Evolutionary conservation across 2,797 vertebrate species (phyloP).

Genomic region (Sebastiscus albofasciatus): DNA sequence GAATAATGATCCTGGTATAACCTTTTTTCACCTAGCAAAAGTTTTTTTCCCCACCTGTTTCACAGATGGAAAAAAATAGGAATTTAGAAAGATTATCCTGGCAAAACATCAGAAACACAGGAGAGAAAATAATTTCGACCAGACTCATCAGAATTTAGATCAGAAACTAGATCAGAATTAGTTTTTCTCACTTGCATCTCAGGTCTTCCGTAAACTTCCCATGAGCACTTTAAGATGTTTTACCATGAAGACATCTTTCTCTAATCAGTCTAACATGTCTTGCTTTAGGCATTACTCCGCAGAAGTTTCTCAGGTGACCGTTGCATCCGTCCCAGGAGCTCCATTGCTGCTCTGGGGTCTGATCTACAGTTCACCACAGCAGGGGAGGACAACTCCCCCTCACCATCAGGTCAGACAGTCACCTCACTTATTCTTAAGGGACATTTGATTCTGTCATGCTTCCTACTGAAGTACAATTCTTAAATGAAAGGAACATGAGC

Average conservation of each 20-base stretch:
- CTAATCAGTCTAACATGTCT: slow-evolving; percentile 11
- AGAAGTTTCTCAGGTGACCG: slow-evolving; percentile 90
- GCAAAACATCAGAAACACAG: too few species aligned
- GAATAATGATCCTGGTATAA: too few species aligned
- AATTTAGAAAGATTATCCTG: too few species aligned
- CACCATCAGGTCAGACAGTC: slow-evolving; percentile 81
- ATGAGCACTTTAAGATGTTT: not conserved
- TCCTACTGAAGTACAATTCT: not conserved
- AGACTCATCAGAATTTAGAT: too few species aligned
- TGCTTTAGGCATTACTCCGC: slow-evolving; percentile 82
- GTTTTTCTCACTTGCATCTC: too few species aligned
- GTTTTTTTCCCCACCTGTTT: too few species aligned
- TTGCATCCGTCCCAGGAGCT: slow-evolving; percentile 84
- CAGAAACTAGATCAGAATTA: too few species aligned
- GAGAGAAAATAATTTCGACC: too few species aligned
- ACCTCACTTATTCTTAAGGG: not conserved
- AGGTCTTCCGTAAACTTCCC: too few species aligned
- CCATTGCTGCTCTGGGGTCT: slow-evolving; percentile 82
- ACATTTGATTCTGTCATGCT: not conserved
- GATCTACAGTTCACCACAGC: slow-evolving; percentile 79
- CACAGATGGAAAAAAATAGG: too few species aligned
- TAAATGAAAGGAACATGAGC: not conserved
- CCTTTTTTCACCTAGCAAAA: too few species aligned
- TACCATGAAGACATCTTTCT: not conserved
- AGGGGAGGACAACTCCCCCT: slow-evolving; percentile 70